Percentiles rank a stretch among this genome's conserved stretches.
These are phyloP conservation scores for Mungos mungo DNA, from an alignment of 2,113 vertebrate genomes.

Conservation along the genomic window DNA sequence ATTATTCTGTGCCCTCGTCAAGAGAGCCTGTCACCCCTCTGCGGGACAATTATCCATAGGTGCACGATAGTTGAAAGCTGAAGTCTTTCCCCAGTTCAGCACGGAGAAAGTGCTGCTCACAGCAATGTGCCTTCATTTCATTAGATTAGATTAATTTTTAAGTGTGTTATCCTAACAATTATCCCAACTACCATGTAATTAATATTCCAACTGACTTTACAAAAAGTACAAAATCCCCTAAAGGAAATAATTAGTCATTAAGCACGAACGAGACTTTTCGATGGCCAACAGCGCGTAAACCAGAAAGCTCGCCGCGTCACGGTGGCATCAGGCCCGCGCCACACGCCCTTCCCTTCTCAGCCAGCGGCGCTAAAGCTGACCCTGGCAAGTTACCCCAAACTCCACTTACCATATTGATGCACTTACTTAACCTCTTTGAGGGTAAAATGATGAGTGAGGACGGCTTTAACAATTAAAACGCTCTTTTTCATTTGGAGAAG, in stretches of 20 bases:
- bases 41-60: conserved; percentile 31
- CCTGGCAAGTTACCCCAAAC: neutral
- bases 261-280: neutral
- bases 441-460: conserved; percentile 22
- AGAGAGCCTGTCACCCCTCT: neutral
- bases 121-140: conserved; percentile 58
- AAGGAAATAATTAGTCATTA: conserved; percentile 58
- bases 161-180: conserved; percentile 67
- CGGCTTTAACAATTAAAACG: conserved; percentile 33
- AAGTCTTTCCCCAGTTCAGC: conserved; percentile 41
- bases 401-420: neutral
- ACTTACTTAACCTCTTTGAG: conserved; percentile 23
- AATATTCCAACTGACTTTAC: conserved; percentile 70
- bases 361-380: conserved; percentile 10
- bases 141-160: conserved; percentile 61
- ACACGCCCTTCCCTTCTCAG: neutral
- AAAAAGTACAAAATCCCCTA: conserved; percentile 57
- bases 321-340: neutral
- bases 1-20: neutral
- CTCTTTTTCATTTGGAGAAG: conserved; percentile 45
- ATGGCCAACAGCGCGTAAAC: neutral
- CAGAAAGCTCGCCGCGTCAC: neutral
- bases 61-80: neutral
- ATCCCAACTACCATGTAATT: conserved; percentile 70
- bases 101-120: conserved; percentile 47